Percentiles rank a stretch among this genome's conserved stretches.
Conservation (phyloP, 2,888 invertebrate genomes). For the Drosophila borborema region DNA sequence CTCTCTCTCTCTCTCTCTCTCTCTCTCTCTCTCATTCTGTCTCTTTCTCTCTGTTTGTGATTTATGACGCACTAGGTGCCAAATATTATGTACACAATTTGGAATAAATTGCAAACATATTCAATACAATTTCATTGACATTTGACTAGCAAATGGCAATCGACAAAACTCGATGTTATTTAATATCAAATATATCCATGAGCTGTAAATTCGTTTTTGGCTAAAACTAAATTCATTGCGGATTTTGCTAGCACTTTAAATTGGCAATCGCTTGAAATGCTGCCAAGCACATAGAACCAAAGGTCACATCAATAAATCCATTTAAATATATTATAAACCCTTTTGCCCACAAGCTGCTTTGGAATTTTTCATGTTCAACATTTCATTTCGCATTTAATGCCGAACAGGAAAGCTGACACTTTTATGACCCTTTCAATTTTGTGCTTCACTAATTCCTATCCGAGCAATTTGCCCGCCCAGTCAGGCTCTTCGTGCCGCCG, state of each 20-base stretch:
- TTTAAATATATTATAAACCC: constrained; percentile 17
- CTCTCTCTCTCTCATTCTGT: no score
- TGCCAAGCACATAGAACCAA: constrained; percentile 18
- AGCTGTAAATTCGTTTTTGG: no score
- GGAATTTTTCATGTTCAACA: constrained; percentile 41
- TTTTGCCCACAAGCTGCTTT: constrained; percentile 23
- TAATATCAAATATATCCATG: neutral
- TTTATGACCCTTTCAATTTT: constrained; percentile 64
- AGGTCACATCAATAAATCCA: constrained; percentile 50
- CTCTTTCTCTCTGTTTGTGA: neutral
- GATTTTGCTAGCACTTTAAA: constrained; percentile 6
- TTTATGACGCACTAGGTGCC: constrained; percentile 12
- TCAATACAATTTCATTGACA: constrained; percentile 10
- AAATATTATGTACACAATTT: constrained; percentile 10
- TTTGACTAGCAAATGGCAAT: neutral
- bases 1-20: neutral
- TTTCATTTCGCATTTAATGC: constrained; percentile 48
- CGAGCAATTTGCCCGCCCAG: constrained; percentile 42
- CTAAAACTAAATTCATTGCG: neutral
- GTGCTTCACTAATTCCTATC: constrained; percentile 64
- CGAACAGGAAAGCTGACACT: constrained; percentile 45
- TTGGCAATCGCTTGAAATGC: constrained; percentile 16
- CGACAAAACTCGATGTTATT: neutral
- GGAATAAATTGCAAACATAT: constrained; percentile 8
- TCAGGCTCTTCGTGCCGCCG: constrained; percentile 10